phyloP scores from a whole-genome alignment of 2,888 invertebrate species.

The Calameuta pallipes region DNA sequence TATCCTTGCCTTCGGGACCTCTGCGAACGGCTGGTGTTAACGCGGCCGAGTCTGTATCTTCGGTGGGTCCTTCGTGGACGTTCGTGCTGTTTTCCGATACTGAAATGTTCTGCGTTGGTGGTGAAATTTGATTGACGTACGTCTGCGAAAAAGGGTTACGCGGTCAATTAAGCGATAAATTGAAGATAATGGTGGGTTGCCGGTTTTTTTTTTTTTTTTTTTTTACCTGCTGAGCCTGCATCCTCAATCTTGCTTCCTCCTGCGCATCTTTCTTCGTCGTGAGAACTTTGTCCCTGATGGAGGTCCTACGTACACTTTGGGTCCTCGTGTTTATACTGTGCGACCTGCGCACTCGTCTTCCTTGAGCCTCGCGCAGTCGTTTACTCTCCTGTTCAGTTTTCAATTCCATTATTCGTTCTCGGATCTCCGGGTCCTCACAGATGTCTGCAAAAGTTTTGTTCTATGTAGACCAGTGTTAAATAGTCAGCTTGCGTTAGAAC shows the following conservation, averaged over 20 bases:
- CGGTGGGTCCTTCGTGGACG: constrained; percentile 42
- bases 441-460: constrained; percentile 75
- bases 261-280: constrained; percentile 95
- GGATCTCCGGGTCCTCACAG: constrained; percentile 94
- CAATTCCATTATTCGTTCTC: constrained; percentile 88
- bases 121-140: constrained; percentile 36
- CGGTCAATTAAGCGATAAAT: not conserved
- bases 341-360: constrained; percentile 76
- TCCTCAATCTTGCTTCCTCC: constrained; percentile 86
- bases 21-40: constrained; percentile 69
- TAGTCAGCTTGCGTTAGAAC: not conserved
- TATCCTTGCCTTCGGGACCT: constrained; percentile 86
- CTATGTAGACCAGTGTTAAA: not conserved
- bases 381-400: constrained; percentile 90
- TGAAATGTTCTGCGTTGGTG: constrained; percentile 44
- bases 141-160: constrained; percentile 40
- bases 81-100: constrained; percentile 48
- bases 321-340: constrained; percentile 85
- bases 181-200: not conserved
- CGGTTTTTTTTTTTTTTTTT: no score
- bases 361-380: constrained; percentile 73
- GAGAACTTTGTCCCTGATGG: constrained; percentile 91
- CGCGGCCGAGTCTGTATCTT: constrained; percentile 53
- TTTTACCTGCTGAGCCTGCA: constrained; percentile 72
- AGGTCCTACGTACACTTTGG: constrained; percentile 92